A percentile compares a stretch with the other conserved stretches of the same genome.
phyloP scores from a whole-genome alignment of 2,888 invertebrate genomes.

The Oithona nana region DNA sequence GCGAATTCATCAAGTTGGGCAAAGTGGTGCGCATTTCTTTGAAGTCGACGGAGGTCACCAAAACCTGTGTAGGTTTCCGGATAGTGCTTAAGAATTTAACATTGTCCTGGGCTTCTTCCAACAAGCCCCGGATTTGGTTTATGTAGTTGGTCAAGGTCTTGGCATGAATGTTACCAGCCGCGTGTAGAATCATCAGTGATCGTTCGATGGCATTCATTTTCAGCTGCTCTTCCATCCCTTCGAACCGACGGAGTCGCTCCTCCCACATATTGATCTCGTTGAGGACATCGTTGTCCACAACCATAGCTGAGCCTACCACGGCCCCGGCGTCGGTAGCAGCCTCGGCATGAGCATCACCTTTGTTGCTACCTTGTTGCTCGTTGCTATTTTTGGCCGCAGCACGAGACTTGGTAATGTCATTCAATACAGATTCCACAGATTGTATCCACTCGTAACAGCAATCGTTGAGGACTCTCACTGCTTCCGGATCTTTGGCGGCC shows the following conservation, averaged over 20 bases:
- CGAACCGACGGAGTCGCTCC: not conserved
- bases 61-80: not conserved
- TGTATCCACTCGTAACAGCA: not conserved
- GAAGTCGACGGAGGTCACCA: not conserved
- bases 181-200: not conserved
- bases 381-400: not conserved
- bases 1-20: not conserved
- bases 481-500: not conserved
- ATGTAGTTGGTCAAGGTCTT: not conserved
- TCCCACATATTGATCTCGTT: not conserved
- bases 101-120: slow-evolving; percentile 16
- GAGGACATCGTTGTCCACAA: not conserved
- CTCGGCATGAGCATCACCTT: not conserved
- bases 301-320: too few relatives aligned
- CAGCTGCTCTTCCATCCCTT: not conserved
- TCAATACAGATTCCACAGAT: not conserved
- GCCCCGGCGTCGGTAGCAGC: too few relatives aligned
- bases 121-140: not conserved
- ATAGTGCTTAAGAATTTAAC: slow-evolving; percentile 8
- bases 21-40: not conserved
- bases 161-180: not conserved
- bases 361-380: not conserved
- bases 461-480: not conserved
- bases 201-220: not conserved
- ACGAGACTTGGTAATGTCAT: not conserved